Base-by-base conservation (phyloP, 2,113 vertebrate genomes). In the Nasalis larvatus region DNA sequence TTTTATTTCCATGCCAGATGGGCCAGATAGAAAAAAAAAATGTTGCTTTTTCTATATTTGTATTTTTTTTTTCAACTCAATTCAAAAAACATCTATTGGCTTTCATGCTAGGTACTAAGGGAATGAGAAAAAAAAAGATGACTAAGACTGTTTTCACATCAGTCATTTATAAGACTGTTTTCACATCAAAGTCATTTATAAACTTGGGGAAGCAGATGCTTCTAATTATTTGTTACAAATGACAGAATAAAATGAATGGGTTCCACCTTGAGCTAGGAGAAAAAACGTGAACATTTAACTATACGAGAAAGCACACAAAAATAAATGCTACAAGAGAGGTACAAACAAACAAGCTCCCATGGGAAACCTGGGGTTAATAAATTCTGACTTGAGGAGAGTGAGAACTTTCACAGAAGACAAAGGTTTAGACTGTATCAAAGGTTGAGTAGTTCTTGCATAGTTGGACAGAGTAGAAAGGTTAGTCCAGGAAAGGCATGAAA, bases 221-320 rank as follows among this genome's bases (percentile, higher is more conserved):
- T 74, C 27, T 87, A 90, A 89, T 85, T 73, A 83, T 89, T 94
- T 95, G 49, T 88, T 90, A 84, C 42, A 92, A 88, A 71, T 25
- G 27, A 21, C 12, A 91, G 63, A 78, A 85, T 92, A 66, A 86
- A 77, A 92, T 73, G 52, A 96, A 88, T 58, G 32, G 14, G 32
- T 80, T 92, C 40, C 35, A 49, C 63, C 17, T 86, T 81, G 76
- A 92, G 49, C 56, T 94, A 21, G 78, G 66, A 60, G 20, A 77
- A 85, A 32, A 86, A 78, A 6, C 27, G 10, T 4, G 52, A 40
- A 54, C 58, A 83, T 80, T 90, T 37, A 73, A 56, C 56, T 77
- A 0, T 18, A 30, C 45, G 83, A 40, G 86, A 80, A 89, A 82
- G 30, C 35, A 32, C 8, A 40, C 17, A 47, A 58, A 52, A 78